Evolutionary conservation across 2,797 vertebrate species (phyloP).

Genomic region (Rhincodon typus): DNA sequence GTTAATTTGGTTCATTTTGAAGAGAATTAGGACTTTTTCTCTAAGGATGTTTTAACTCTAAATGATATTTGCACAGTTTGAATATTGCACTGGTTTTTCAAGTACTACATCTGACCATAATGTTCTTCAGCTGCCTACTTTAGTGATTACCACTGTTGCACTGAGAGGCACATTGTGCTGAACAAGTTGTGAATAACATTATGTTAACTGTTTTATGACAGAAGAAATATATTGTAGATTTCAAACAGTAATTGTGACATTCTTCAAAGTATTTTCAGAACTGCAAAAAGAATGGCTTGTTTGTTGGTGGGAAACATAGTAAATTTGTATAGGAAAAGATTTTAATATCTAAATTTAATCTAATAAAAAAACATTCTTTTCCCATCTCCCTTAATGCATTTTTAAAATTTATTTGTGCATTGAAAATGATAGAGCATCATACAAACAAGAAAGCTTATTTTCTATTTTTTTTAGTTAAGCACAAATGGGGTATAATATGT

Average conservation of each 20-base stretch:
- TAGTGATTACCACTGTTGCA: background rate
- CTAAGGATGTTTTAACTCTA: background rate
- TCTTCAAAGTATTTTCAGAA: background rate
- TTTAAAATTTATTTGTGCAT: background rate
- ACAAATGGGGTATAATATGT: background rate
- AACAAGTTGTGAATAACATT: background rate
- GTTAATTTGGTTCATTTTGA: slow-evolving; percentile 14
- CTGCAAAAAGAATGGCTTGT: background rate
- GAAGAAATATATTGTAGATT: background rate
- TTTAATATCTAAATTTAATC: background rate
- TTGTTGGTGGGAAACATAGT: background rate
- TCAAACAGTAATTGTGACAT: background rate
- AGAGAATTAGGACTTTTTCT: slow-evolving; percentile 4
- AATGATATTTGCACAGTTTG: background rate
- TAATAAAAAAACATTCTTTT: background rate
- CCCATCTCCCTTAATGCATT: background rate
- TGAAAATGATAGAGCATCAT: background rate
- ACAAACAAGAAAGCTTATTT: background rate
- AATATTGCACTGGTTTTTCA: background rate
- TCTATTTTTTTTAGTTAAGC: background rate
- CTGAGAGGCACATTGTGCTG: background rate
- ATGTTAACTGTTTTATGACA: background rate
- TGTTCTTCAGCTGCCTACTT: background rate
- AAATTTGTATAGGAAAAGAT: background rate
- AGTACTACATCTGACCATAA: background rate